Evolutionary conservation across 92 coral and sea anemone species (phyloP), one percentile per base, ranked within the genome.

Genomic region (Diadumene lineata): DNA sequence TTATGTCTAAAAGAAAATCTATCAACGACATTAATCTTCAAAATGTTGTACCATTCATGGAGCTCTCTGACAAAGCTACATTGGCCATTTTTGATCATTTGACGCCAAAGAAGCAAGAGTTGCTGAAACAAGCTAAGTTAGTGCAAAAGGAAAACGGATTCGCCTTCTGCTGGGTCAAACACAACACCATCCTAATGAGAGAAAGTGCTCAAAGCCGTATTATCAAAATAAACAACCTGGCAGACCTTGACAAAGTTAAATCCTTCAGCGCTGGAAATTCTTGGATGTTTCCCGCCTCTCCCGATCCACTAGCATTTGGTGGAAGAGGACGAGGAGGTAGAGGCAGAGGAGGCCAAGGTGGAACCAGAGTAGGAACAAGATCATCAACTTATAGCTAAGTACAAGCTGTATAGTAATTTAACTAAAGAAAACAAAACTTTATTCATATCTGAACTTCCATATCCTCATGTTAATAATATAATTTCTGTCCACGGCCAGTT

Each of bases 101-200:
- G n/a, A n/a, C n/a, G n/a, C n/a, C n/a, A n/a, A n/a, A n/a, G n/a
- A n/a, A n/a, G n/a, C n/a, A n/a, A n/a, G n/a, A n/a, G n/a, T 76
- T 18, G 46, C 64, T 77, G 38, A 66, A 34, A 44, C 74, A 77
- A 66, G 43, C 82, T 51, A 79, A 67, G 48, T 15, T 64, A 34
- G 17, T 70, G 32, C 76, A 79, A 51, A 71, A 53, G 65, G 84
- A 58, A 56, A 70, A 60, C n/a, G 77, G 56, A 31, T 79, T 50
- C 60, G 60, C 76, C 61, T 79, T 11, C 77, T 79, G 84, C 62
- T 79, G 78, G 84, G 76, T 68, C 43, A 79, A 79, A 51, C 60
- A 63, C 70, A 46, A 53, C 56, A 64, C 31, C 31, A 79, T 79
- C 55, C 64, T 70, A 51, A 29, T 79, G 77, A 60, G 84, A 30